A percentile compares a stretch with the other conserved stretches of the same genome.
Conservation (phyloP, 2,888 invertebrate genomes). For the Rotaria socialis region DNA sequence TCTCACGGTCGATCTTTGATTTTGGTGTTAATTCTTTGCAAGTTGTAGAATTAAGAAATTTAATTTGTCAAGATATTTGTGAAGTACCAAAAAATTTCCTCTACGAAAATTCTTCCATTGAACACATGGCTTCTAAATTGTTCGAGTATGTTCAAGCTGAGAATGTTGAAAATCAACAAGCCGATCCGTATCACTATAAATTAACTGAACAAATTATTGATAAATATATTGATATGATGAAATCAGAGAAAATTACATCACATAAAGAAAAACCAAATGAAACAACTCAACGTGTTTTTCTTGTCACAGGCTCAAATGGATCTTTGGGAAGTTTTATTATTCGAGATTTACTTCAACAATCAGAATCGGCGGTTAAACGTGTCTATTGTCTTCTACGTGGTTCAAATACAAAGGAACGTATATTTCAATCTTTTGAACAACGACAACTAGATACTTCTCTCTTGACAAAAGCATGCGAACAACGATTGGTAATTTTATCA, state of each 20-base stretch:
- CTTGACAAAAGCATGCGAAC: background rate
- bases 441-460: background rate
- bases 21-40: background rate
- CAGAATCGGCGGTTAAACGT: background rate
- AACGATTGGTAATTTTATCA: background rate
- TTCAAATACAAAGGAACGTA: background rate
- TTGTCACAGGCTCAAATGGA: slow-evolving; percentile 11
- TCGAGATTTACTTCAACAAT: background rate
- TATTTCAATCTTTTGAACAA: slow-evolving; percentile 35
- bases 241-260: background rate
- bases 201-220: slow-evolving; percentile 18
- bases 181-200: background rate
- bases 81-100: background rate
- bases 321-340: slow-evolving; percentile 24
- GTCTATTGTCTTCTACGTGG: slow-evolving; percentile 36
- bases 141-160: background rate
- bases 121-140: background rate
- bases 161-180: background rate
- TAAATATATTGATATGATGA: background rate
- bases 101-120: slow-evolving; percentile 30
- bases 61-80: slow-evolving; percentile 4
- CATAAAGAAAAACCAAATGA: background rate
- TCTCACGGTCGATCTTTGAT: background rate
- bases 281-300: background rate
- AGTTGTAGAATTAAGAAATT: slow-evolving; percentile 6